Evolutionary conservation across 2,888 invertebrate genomes (phyloP), one percentile per base, ranked within the genome.

Genomic region (Dryocosmus kuriphilus): DNA sequence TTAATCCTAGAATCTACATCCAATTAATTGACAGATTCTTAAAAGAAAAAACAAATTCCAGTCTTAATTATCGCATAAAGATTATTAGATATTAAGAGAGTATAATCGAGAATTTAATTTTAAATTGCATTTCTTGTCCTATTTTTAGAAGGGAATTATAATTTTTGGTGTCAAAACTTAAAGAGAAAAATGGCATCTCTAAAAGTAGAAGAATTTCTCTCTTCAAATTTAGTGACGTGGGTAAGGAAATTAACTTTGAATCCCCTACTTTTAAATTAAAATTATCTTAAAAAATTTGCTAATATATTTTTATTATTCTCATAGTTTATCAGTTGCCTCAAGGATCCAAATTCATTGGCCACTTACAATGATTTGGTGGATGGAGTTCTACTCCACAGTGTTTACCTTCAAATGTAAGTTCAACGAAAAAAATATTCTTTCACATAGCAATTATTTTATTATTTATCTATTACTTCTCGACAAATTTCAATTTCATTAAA

Each of bases 151-250:
- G 11, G 9, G 51, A 51, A 32, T 62, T 30, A n/a, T 19, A 62
- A 19, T 30, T 62, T 8, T 2, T 14, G 16, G 19, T 30, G 19
- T 62, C 16, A 2, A 30, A 1, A 32, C 11, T 22, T 63, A 65
- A 74, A 67, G 22, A 76, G 38, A 79, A 78, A 87, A 81, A 91
- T 91, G 91, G 88, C 95, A 90, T 93, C 94, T 88, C 93, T 94
- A 87, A 96, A 96, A 93, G 95, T 96, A 87, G 96, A 97, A 90
- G 96, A 96, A 90, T 96, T 97, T 92, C 94, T 97, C 91, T 94
- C 94, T 90, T 96, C 96, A 89, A 96, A 97, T 89, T 93, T 97
- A 85, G 96, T 97, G 88, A 95, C 95, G 92, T 97, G 97, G 97
- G 97, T 97, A 93, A 94, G 94, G 94, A 35, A 67, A 27, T 27